Percentiles rank a stretch among this genome's conserved stretches.
These are phyloP conservation scores for Frieseomelitta varia DNA, from an alignment of 1,140 invertebrate genomes.

Conservation along the genomic window DNA sequence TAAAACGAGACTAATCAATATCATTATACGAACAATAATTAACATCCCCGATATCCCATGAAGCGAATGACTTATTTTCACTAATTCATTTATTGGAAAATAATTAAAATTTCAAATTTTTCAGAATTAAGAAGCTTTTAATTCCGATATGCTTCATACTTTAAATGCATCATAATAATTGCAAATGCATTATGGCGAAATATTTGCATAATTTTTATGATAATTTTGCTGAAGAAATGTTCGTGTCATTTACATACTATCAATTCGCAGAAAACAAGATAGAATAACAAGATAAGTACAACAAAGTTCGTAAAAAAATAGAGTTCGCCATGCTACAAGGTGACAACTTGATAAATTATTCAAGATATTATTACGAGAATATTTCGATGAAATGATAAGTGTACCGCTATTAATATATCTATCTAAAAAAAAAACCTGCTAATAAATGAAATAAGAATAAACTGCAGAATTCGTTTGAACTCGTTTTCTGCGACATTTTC, in stretches of 20 bases:
- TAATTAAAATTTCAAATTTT: no score
- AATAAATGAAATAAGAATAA: neutral
- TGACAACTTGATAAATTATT: neutral
- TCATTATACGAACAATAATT: no score
- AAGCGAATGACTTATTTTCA: no score
- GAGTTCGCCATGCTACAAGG: neutral
- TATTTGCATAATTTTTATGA: neutral
- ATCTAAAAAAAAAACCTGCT: neutral
- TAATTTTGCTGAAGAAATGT: neutral
- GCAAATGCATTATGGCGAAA: neutral
- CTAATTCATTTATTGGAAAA: no score
- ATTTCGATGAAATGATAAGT: neutral
- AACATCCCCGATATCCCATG: no score
- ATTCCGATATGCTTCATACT: no score
- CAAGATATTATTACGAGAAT: neutral
- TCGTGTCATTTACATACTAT: neutral
- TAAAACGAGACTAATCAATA: no score
- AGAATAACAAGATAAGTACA: neutral
- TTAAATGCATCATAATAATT: neutral
- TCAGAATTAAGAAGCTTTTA: no score
- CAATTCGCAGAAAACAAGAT: neutral
- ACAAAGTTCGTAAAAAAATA: neutral
- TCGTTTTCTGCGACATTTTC: neutral
- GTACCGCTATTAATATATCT: neutral
- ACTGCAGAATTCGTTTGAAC: neutral